Base-by-base conservation (phyloP, 2,797 vertebrate genomes). In the Alauda arvensis region DNA sequence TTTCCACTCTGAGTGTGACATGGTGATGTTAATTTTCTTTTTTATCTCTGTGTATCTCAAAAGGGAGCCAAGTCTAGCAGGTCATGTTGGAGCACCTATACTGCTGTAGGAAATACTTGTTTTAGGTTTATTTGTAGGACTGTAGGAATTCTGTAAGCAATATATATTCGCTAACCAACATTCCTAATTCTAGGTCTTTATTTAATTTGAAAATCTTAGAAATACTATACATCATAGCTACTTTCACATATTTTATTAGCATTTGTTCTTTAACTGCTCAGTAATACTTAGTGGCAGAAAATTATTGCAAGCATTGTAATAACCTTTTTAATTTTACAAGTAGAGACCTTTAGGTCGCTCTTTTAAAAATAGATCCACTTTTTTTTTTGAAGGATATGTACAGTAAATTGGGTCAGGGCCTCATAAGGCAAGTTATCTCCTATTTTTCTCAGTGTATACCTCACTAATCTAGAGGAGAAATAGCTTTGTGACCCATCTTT, bases 221-320 rank as follows among this genome's bases (percentile, higher is more conserved):
- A 42, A n/a, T 31, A 34, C 57, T 89, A 53, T 56, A 37, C 20
- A 19, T 77, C 15, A 83, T 74, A 65, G 21, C 48, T 83, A 34
- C n/a, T 83, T 87, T 29, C 20, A 31, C 17, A 5, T 53, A 42
- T 89, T 60, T 81, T 79, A 66, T 87, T 81, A 83, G 28, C 52
- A 53, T 94, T 79, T 90, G 33, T 87, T 72, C 67, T 90, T 86
- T 86, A 84, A 76, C 21, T 75, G 42, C 82, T 89, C 51, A 65
- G 53, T 59, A 59, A 45, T 56, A 49, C 25, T 48, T 78, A 21
- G 61, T 70, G 33, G 46, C 17, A 83, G 33, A 45, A 78, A 87
- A 80, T 79, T 62, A 61, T 18, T 91, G 43, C 8, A 63, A 15
- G 20, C 12, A 7, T 49, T 53, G 9, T 40, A 67, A 53, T 55